Evolutionary conservation across 1,140 invertebrate genomes (phyloP), one percentile per base, ranked within the genome.

Genomic region (Tribolium castaneum): DNA sequence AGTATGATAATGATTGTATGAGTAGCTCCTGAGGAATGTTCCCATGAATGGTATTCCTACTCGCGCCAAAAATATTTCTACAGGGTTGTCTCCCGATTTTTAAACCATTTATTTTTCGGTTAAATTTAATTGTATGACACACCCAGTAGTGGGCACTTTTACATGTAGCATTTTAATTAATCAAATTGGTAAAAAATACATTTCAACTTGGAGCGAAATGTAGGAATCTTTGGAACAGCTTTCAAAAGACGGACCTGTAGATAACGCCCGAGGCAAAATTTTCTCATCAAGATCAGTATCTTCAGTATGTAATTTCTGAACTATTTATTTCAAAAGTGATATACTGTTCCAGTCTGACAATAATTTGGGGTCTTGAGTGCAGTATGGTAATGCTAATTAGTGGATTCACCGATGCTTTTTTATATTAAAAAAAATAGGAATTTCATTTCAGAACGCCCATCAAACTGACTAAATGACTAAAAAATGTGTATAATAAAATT

Each of bases 1-100:
- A 52, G 71, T 73, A 73, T 73, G 70, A 73, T 73, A 54, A 52
- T 73, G 25, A 73, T 73, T 54, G 14, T 73, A 73, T 73, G 71
- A 73, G 71, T 73, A 73, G 71, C 71, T 51, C 19, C 71, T 73
- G 50, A 73, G 71, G 71, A 73, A 73, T 73, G 71, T 73, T 73
- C 71, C 71, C 71, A 73, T 66, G 30, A 30, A 12, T 52, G 51
- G 51, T 52, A 52, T 52, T 52, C 30, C 30, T 66, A 30, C 6
- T 35, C 59, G 59, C 59, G 59, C 59, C 59, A 66, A 66, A 66
- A 66, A 66, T n/a, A 14, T 59, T 66, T 66, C 30, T 35, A 66
- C 59, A 66, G 59, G 59, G 12, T 12, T 66, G 59, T 34, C 22
- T 25, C 30, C 3, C 12, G 12, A 2, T 9, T 56, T 16, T 14